phyloP scores from a whole-genome alignment of 2,888 invertebrate genomes.

The Xestia xanthographa region DNA sequence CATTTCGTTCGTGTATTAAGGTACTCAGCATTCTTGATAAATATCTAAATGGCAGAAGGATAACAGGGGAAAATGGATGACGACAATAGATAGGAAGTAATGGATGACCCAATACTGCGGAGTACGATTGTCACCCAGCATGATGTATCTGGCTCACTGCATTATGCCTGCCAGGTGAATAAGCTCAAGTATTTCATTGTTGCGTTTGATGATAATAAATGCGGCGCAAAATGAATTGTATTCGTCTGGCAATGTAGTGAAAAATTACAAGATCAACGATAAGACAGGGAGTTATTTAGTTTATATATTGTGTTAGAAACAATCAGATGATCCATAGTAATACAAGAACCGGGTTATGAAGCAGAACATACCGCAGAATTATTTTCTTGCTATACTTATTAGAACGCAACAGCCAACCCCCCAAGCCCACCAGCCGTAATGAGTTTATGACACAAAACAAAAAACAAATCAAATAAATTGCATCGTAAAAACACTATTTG shows the following conservation, averaged over 20 bases:
- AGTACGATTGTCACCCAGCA: slow-evolving; percentile 17
- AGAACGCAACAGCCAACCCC: not conserved
- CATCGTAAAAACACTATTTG: slow-evolving; percentile 44
- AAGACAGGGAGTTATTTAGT: too few relatives aligned
- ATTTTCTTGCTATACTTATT: not conserved
- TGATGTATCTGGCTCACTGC: slow-evolving; percentile 18
- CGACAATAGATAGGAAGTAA: not conserved
- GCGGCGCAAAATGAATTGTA: not conserved
- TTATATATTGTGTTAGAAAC: too few relatives aligned
- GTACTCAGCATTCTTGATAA: too few relatives aligned
- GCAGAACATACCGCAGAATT: not conserved
- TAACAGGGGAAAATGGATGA: slow-evolving; percentile 2
- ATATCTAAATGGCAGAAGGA: not conserved
- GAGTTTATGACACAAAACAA: not conserved
- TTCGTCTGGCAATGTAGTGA: not conserved
- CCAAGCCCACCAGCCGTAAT: not conserved
- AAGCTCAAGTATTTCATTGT: slow-evolving; percentile 8
- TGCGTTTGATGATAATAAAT: slow-evolving; percentile 11
- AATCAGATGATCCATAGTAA: too few relatives aligned
- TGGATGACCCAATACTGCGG: slow-evolving; percentile 13
- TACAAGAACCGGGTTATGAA: too few relatives aligned
- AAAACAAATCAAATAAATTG: slow-evolving; percentile 21
- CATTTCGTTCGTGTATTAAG: not conserved
- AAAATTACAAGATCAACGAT: not conserved
- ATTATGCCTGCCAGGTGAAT: not conserved